Percentiles rank a stretch among this genome's conserved stretches.
Evolutionary conservation across 2,113 vertebrate genomes (phyloP).

Genomic region (Excalfactoria chinensis): DNA sequence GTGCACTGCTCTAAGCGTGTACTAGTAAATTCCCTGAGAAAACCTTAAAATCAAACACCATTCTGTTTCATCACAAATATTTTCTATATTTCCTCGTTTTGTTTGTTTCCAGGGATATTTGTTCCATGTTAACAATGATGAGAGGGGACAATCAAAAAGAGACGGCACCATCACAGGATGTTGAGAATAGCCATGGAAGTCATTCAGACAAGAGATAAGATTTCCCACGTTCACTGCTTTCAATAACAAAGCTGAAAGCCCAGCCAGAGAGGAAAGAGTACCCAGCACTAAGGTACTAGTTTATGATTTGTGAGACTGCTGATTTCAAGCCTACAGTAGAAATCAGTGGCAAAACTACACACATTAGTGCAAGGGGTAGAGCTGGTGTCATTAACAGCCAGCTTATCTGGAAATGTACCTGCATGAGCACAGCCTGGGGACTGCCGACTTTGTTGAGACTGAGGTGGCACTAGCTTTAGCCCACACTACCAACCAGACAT

Average conservation of each 20-base stretch:
- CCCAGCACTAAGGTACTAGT: background rate
- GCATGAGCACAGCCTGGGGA: background rate
- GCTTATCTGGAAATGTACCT: background rate
- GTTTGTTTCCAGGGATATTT: constrained; percentile 52
- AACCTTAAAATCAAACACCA: background rate
- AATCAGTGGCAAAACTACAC: background rate
- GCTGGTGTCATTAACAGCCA: fast-evolving
- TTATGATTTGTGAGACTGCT: background rate
- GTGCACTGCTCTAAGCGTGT: background rate
- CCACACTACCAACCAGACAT: background rate
- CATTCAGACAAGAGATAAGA: constrained; percentile 56
- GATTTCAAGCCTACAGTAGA: background rate
- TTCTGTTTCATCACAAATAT: background rate
- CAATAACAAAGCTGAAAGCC: background rate
- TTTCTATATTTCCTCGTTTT: constrained; percentile 63
- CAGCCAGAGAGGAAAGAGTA: constrained; percentile 7
- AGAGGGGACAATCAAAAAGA: background rate
- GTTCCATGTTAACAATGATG: constrained; percentile 52
- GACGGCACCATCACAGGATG: constrained; percentile 47
- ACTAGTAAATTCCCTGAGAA: constrained; percentile 4
- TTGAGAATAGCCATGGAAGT: constrained; percentile 42
- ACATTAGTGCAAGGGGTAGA: background rate
- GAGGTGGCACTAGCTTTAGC: background rate
- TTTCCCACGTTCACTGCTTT: constrained; percentile 31
- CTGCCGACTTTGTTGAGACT: background rate